Percentiles rank a stretch among this genome's conserved stretches.
These are phyloP conservation scores for Australoheros scitulus DNA, from an alignment of 2,113 vertebrate genomes.

Conservation along the genomic window DNA sequence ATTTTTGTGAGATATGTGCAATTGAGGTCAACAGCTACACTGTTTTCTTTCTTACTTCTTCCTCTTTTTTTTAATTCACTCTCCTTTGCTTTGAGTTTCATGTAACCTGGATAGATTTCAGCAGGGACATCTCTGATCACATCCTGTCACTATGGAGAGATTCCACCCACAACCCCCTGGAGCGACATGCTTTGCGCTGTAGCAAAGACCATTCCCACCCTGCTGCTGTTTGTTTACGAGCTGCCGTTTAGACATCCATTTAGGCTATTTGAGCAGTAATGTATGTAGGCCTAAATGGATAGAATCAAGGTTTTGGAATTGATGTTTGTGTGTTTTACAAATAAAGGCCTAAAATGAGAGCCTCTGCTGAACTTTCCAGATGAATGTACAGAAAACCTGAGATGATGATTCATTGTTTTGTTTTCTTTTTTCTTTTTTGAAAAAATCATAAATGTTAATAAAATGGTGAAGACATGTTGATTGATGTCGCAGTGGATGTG, in stretches of 20 bases:
- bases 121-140: conserved; percentile 68
- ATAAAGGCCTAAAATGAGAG: conserved; percentile 55
- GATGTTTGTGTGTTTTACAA: conserved; percentile 61
- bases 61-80: conserved; percentile 14
- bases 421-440: not conserved
- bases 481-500: conserved; percentile 63
- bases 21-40: conserved; percentile 58
- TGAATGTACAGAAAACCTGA: conserved; percentile 29
- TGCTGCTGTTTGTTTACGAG: conserved; percentile 78
- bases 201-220: conserved; percentile 74
- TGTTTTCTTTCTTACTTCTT: conserved; percentile 8
- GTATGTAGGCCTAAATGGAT: conserved; percentile 70
- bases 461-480: conserved; percentile 37
- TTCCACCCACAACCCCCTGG: conserved; percentile 72
- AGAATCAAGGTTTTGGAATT: conserved; percentile 62
- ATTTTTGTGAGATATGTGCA: conserved; percentile 27
- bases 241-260: conserved; percentile 75
- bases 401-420: conserved; percentile 20
- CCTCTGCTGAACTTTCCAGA: conserved; percentile 35
- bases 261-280: conserved; percentile 74
- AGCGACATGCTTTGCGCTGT: conserved; percentile 58
- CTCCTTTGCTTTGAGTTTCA: conserved; percentile 46
- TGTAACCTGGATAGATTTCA: conserved; percentile 74
- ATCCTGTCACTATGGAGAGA: conserved; percentile 76
- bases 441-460: conserved; percentile 53